Conservation (phyloP, 2,113 vertebrate species). For the Malaclemys terrapin region DNA sequence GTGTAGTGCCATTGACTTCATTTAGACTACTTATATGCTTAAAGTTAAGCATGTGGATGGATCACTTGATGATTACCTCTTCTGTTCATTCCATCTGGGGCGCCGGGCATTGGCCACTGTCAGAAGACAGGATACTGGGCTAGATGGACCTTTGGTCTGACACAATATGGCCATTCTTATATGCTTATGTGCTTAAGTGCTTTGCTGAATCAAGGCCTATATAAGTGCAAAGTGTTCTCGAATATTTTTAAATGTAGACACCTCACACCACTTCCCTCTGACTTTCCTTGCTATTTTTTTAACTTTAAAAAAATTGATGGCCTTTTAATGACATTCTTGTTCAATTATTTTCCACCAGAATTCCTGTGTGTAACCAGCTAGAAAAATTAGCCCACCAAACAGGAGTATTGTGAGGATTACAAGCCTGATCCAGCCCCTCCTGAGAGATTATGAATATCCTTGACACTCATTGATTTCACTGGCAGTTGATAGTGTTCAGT, state of each 20-base stretch:
- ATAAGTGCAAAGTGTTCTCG: not conserved
- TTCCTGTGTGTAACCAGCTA: conserved; percentile 29
- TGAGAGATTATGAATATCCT: not conserved
- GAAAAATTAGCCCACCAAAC: not conserved
- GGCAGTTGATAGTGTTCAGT: not conserved
- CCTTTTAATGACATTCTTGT: not conserved
- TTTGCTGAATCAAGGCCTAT: not conserved
- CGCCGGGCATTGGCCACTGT: too few relatives aligned
- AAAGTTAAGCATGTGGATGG: not conserved
- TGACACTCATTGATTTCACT: conserved; percentile 30
- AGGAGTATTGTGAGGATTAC: not conserved
- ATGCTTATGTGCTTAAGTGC: not conserved
- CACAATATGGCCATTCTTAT: not conserved
- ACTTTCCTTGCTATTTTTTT: not conserved
- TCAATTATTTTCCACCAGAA: not conserved
- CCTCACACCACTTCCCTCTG: not conserved
- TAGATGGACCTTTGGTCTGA: too few relatives aligned
- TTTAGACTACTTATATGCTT: not conserved
- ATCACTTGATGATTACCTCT: too few relatives aligned
- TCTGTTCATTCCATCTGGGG: too few relatives aligned
- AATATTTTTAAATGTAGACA: not conserved
- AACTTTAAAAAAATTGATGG: not conserved
- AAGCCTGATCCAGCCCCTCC: conserved; percentile 17
- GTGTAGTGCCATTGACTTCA: not conserved
- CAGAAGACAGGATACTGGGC: too few relatives aligned